Evolutionary conservation across 2,888 invertebrate species (phyloP).

Genomic region (Monopis laevigella): DNA sequence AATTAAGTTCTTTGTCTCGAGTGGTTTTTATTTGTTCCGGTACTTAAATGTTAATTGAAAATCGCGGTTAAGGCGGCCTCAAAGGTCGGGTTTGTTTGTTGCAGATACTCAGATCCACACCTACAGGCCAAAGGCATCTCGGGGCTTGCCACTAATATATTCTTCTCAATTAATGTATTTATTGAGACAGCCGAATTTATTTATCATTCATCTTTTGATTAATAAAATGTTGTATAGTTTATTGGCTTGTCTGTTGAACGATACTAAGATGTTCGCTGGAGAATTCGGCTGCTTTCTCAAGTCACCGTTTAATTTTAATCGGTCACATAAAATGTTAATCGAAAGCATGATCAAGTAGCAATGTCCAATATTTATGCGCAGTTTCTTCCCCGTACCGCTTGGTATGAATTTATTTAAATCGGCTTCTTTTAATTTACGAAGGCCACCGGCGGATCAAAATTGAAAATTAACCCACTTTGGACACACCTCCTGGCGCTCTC

Average conservation of each 20-base stretch:
- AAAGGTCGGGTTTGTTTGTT: conserved; percentile 22
- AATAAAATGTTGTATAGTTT: conserved; percentile 4
- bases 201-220: conserved; percentile 7
- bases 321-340: conserved; percentile 39
- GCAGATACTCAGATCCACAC: no score
- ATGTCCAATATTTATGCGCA: conserved; percentile 41
- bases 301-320: conserved; percentile 39
- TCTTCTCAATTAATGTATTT: no score
- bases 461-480: conserved; percentile 62
- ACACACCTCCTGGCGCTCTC: conserved; percentile 50
- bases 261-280: conserved; percentile 27
- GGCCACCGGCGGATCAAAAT: conserved; percentile 57
- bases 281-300: conserved; percentile 34
- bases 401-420: conserved; percentile 44
- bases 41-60: conserved; percentile 42
- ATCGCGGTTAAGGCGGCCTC: conserved; percentile 33
- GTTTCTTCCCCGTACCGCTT: conserved; percentile 32
- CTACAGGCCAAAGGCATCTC: no score
- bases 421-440: conserved; percentile 42
- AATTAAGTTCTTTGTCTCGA: conserved; percentile 37
- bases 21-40: conserved; percentile 43
- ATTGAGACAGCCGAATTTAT: conserved; percentile 3
- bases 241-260: conserved; percentile 2
- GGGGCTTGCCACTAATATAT: no score
- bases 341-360: conserved; percentile 34